Percentiles rank a stretch among this genome's conserved stretches.
These are phyloP conservation scores for Crambe crambe DNA, from an alignment of 37 sponge, comb jelly and placozoan species.

Conservation along the genomic window DNA sequence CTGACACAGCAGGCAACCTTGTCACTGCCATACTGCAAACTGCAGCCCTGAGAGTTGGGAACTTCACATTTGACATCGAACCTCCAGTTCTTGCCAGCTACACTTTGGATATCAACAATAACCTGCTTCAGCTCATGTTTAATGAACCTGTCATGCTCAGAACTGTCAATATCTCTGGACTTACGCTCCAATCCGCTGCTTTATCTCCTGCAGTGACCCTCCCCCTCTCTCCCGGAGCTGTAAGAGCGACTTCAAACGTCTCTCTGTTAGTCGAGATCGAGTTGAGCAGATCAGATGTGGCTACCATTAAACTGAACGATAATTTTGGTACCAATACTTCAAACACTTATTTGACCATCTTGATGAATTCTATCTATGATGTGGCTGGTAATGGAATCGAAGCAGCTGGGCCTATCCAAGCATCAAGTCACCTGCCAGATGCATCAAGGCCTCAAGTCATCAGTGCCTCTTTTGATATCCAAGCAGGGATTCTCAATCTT, in stretches of 20 bases:
- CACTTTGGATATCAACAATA: constrained; percentile 66
- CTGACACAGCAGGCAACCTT: constrained; percentile 63
- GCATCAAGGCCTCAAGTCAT: constrained; percentile 62
- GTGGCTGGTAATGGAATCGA: constrained; percentile 58
- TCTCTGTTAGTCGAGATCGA: constrained; percentile 23
- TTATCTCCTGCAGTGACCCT: background rate
- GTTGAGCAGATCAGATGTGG: constrained; percentile 37
- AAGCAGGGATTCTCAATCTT: constrained; percentile 69
- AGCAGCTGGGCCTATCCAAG: constrained; percentile 41
- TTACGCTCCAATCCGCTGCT: constrained; percentile 50
- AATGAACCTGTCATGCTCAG: constrained; percentile 76
- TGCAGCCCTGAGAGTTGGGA: constrained; percentile 31
- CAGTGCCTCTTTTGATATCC: constrained; percentile 76
- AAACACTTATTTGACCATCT: constrained; percentile 67
- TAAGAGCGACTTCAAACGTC: constrained; percentile 20
- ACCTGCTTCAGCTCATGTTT: constrained; percentile 51
- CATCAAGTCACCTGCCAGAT: constrained; percentile 46
- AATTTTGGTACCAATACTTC: constrained; percentile 60
- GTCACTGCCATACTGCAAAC: constrained; percentile 32
- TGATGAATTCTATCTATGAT: constrained; percentile 60
- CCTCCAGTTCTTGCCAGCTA: constrained; percentile 62
- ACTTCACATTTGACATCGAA: constrained; percentile 48
- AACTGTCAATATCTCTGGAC: constrained; percentile 51
- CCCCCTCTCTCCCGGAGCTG: constrained; percentile 37
- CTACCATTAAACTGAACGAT: constrained; percentile 56